Conservation (phyloP, 2,113 vertebrate genomes). For the Willisornis vidua region DNA sequence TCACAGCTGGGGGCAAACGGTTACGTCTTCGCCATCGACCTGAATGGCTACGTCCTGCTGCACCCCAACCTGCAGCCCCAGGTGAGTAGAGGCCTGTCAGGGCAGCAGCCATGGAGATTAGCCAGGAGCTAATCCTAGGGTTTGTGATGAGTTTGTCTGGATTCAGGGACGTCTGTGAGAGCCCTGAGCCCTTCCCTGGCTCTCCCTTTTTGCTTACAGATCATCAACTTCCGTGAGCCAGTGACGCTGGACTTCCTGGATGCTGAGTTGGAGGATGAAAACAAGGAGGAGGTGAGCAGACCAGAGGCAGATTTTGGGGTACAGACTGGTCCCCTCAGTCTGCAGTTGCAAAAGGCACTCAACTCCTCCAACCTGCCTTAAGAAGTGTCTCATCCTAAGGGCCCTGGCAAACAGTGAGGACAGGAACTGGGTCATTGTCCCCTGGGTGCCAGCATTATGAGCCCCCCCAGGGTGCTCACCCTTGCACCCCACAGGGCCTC, state of each 20-base stretch:
- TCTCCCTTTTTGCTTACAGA: conserved; percentile 73
- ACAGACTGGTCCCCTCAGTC: not conserved
- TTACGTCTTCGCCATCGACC: conserved; percentile 83
- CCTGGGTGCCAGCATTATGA: not conserved
- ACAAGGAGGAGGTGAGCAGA: conserved; percentile 90
- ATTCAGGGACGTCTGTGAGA: fast-evolving
- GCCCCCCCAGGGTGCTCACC: not conserved
- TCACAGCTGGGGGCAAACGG: conserved; percentile 91
- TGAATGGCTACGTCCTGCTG: conserved; percentile 83
- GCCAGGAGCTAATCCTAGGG: not conserved
- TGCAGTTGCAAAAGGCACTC: not conserved
- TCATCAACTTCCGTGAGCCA: conserved; percentile 93
- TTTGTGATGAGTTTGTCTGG: not conserved
- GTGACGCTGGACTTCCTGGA: conserved; percentile 97
- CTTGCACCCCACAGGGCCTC: not conserved
- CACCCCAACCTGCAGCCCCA: conserved; percentile 88
- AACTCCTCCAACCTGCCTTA: not conserved
- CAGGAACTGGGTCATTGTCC: not conserved
- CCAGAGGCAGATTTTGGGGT: not conserved
- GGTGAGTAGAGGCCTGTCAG: conserved; percentile 61
- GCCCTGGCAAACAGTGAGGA: fast-evolving
- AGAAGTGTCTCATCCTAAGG: not conserved
- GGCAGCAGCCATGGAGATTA: fast-evolving
- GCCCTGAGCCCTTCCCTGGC: not conserved
- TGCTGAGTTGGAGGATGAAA: conserved; percentile 92